Conservation (phyloP, 2,113 vertebrate species). For the Numenius arquata region DNA sequence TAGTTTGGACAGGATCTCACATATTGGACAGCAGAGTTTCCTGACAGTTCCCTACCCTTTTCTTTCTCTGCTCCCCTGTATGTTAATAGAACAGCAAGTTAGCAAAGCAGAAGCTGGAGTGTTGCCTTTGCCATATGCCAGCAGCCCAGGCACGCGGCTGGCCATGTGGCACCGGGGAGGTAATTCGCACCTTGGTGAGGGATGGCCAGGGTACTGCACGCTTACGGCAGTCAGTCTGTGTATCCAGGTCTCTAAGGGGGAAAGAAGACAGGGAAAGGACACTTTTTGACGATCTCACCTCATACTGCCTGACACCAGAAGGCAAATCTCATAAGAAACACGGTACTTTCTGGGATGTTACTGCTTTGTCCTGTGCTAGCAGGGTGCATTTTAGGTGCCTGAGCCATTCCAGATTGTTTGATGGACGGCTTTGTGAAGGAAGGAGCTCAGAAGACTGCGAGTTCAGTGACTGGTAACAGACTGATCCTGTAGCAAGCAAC, state of each 20-base stretch:
- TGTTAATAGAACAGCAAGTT: not conserved
- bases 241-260: not conserved
- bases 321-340: not conserved
- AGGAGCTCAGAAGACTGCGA: not conserved
- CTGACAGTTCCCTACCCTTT: not conserved
- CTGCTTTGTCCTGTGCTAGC: not conserved
- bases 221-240: not conserved
- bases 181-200: not conserved
- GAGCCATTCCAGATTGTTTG: not conserved
- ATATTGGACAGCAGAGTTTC: not conserved
- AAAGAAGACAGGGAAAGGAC: not conserved
- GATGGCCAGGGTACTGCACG: accelerated
- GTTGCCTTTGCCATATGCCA: not conserved
- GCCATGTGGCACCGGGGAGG: not conserved
- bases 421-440: not conserved
- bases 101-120: not conserved
- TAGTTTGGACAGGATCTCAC: not conserved
- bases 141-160: not conserved
- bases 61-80: not conserved
- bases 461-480: not conserved
- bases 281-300: not conserved
- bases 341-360: not conserved
- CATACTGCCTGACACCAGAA: not conserved
- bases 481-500: not conserved
- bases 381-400: not conserved